phyloP scores from a whole-genome alignment of 2,113 vertebrate genomes.

The Hirundichthys speculiger region DNA sequence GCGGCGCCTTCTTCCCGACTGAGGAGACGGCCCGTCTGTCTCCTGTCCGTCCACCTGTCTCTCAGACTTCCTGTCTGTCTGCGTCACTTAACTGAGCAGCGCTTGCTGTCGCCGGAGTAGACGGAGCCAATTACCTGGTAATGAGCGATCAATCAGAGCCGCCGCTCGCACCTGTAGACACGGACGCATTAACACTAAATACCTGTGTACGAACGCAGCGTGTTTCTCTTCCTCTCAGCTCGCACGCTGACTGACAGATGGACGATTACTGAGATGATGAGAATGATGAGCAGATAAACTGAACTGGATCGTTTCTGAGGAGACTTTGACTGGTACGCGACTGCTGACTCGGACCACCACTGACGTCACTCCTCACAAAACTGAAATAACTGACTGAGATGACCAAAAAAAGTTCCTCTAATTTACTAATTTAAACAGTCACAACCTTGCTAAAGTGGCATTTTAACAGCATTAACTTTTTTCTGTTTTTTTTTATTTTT shows the following conservation, averaged over 20 bases:
- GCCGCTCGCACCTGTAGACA: constrained; percentile 5
- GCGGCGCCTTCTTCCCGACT: not conserved
- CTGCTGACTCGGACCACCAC: too few relatives aligned
- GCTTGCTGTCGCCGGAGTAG: constrained; percentile 20
- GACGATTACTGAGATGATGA: constrained; percentile 19
- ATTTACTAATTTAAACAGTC: too few relatives aligned
- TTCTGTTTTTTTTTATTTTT: too few relatives aligned
- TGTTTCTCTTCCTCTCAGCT: not conserved
- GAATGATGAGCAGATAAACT: not conserved
- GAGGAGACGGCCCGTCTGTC: constrained; percentile 26
- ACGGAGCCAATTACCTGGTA: constrained; percentile 53
- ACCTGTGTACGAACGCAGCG: not conserved
- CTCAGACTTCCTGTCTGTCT: constrained; percentile 1
- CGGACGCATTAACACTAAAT: not conserved
- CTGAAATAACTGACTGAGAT: too few relatives aligned
- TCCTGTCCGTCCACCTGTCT: constrained; percentile 10
- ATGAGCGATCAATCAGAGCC: constrained; percentile 30
- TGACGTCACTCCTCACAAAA: too few relatives aligned
- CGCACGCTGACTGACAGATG: constrained; percentile 12
- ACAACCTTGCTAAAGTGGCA: too few relatives aligned
- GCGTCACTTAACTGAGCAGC: constrained; percentile 13
- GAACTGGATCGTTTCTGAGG: not conserved
- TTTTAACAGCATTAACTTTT: too few relatives aligned
- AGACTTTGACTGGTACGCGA: too few relatives aligned
- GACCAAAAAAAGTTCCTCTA: too few relatives aligned